Percentiles rank a stretch among this genome's conserved stretches.
Conservation (phyloP, 92 coral and sea anemone genomes). For the Epizoanthus fatuus region DNA sequence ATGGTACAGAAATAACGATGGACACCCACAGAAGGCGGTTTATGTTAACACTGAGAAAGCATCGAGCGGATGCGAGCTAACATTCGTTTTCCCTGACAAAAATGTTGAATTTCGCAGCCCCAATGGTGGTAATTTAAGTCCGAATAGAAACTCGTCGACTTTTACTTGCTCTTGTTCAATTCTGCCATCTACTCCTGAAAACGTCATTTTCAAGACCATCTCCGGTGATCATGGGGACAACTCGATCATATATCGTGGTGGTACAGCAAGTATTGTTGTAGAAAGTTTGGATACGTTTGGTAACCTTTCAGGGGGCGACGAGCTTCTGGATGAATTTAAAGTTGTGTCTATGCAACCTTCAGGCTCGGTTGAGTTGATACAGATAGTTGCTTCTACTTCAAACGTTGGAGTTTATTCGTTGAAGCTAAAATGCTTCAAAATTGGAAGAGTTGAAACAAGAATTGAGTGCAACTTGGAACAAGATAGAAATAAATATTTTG, state of each 20-base stretch:
- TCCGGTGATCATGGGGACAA: neutral
- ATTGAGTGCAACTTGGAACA: neutral
- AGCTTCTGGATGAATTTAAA: neutral
- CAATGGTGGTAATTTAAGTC: neutral
- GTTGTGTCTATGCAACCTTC: neutral
- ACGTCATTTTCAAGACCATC: neutral
- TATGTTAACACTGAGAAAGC: neutral
- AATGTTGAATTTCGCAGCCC: neutral
- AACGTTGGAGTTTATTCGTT: neutral
- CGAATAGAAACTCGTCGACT: neutral
- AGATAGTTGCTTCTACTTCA: neutral
- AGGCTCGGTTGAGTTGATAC: neutral
- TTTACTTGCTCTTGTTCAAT: neutral
- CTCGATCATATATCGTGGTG: too few relatives aligned
- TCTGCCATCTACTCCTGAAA: constrained; percentile 18
- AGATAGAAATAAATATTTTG: neutral
- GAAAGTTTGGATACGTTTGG: neutral
- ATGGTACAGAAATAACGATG: neutral
- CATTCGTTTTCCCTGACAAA: neutral
- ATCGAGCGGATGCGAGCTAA: neutral
- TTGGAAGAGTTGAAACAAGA: neutral
- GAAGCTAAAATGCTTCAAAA: neutral
- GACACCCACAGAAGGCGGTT: neutral
- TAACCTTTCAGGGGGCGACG: neutral
- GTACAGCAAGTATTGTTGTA: too few relatives aligned